phyloP scores from a whole-genome alignment of 2,113 vertebrate species.

The Blennius ocellaris region DNA sequence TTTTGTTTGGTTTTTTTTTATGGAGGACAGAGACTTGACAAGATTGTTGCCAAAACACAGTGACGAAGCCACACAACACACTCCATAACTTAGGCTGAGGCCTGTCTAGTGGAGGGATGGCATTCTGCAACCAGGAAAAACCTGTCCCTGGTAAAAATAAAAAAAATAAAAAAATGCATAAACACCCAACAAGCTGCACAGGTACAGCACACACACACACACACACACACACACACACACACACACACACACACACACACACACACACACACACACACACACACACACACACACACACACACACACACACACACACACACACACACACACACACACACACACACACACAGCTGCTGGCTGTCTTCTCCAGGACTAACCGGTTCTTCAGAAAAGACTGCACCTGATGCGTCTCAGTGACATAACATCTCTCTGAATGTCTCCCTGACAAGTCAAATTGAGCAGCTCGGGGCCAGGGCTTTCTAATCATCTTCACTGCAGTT shows the following conservation, averaged over 20 bases:
- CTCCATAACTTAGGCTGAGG: slow-evolving; percentile 49
- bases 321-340: slow-evolving; percentile 41
- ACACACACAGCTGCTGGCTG: slow-evolving; percentile 33
- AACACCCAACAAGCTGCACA: slow-evolving; percentile 35
- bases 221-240: slow-evolving; percentile 41
- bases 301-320: slow-evolving; percentile 34
- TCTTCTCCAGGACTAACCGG: slow-evolving; percentile 58
- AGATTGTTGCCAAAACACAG: slow-evolving; percentile 56
- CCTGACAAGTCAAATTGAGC: slow-evolving; percentile 4
- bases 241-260: slow-evolving; percentile 35
- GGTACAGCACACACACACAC: slow-evolving; percentile 35
- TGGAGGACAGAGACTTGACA: slow-evolving; percentile 7
- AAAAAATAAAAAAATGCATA: slow-evolving; percentile 16
- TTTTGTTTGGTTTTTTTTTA: too few species aligned
- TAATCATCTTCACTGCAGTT: neutral
- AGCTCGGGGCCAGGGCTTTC: slow-evolving; percentile 7
- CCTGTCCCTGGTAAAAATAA: slow-evolving; percentile 48
- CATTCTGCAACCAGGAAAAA: slow-evolving; percentile 78
- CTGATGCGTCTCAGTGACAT: slow-evolving; percentile 16
- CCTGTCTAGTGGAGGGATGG: slow-evolving; percentile 57
- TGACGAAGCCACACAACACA: slow-evolving; percentile 19
- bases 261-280: slow-evolving; percentile 37
- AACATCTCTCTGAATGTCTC: slow-evolving; percentile 10
- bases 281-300: slow-evolving; percentile 34
- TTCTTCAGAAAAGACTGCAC: slow-evolving; percentile 35